Conservation (phyloP, 2,113 vertebrate genomes). For the Nestor notabilis region DNA sequence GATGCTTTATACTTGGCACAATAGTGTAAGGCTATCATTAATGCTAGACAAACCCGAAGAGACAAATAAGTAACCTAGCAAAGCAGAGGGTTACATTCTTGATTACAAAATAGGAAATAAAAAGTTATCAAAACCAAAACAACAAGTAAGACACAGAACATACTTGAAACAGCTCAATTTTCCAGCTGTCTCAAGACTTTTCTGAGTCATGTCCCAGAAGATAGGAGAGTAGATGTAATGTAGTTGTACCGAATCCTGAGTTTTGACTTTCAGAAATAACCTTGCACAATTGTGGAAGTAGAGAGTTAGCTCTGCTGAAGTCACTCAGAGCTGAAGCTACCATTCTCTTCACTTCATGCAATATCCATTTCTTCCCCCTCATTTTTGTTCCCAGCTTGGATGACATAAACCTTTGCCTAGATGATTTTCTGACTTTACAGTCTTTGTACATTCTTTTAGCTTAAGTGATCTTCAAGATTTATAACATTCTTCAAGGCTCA, state of each 20-base stretch:
- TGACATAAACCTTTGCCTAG: neutral
- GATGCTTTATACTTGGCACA: neutral
- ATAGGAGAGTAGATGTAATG: neutral
- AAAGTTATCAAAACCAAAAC: constrained; percentile 37
- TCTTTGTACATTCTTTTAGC: neutral
- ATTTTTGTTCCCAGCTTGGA: neutral
- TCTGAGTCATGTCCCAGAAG: neutral
- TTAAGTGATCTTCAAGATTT: neutral
- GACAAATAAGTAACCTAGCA: neutral
- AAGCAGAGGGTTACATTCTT: neutral
- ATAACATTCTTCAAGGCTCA: neutral
- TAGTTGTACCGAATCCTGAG: neutral
- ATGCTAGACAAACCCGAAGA: neutral
- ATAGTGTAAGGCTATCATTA: neutral
- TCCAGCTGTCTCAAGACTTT: neutral
- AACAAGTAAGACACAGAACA: neutral
- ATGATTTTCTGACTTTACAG: neutral
- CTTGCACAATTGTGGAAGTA: neutral
- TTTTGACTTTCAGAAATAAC: neutral
- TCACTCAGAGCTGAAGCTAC: neutral
- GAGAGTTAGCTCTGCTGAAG: neutral
- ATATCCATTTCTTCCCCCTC: neutral
- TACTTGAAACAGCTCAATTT: constrained; percentile 6
- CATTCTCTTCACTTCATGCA: neutral
- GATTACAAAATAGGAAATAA: constrained; percentile 1